phyloP scores from a whole-genome alignment of 2,113 vertebrate species.

The Hucho hucho region DNA sequence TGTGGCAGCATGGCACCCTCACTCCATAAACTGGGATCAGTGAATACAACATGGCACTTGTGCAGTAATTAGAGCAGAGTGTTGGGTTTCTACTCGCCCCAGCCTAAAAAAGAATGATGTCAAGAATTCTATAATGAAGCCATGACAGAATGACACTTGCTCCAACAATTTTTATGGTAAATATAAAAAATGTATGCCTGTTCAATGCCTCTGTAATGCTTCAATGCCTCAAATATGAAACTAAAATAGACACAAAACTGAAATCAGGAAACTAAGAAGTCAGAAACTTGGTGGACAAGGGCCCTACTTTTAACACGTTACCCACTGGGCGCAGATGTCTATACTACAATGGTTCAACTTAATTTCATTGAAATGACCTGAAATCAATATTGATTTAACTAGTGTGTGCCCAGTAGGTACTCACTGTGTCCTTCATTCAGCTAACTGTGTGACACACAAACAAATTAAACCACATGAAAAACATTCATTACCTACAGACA shows the following conservation, averaged over 20 bases:
- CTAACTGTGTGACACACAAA: not conserved
- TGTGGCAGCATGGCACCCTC: not conserved
- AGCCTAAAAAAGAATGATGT: not conserved
- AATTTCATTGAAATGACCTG: not conserved
- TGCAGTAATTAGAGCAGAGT: constrained; percentile 11
- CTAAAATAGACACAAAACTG: too few relatives aligned
- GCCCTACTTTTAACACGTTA: too few relatives aligned
- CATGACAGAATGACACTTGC: not conserved
- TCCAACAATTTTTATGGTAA: not conserved
- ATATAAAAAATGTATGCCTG: not conserved
- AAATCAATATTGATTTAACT: not conserved
- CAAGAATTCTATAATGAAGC: not conserved
- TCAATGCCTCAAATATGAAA: too few relatives aligned
- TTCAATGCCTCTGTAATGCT: too few relatives aligned
- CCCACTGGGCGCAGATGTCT: not conserved
- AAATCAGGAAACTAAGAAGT: too few relatives aligned
- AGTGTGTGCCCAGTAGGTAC: not conserved
- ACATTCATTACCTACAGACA: not conserved
- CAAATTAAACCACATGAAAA: not conserved
- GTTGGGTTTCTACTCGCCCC: not conserved
- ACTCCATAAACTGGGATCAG: constrained; percentile 58
- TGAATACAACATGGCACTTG: constrained; percentile 50
- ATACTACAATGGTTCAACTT: not conserved
- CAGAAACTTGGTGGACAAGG: too few relatives aligned
- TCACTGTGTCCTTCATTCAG: not conserved